Conservation (phyloP, 2,797 vertebrate genomes). For the Sebastes hubbsi region DNA sequence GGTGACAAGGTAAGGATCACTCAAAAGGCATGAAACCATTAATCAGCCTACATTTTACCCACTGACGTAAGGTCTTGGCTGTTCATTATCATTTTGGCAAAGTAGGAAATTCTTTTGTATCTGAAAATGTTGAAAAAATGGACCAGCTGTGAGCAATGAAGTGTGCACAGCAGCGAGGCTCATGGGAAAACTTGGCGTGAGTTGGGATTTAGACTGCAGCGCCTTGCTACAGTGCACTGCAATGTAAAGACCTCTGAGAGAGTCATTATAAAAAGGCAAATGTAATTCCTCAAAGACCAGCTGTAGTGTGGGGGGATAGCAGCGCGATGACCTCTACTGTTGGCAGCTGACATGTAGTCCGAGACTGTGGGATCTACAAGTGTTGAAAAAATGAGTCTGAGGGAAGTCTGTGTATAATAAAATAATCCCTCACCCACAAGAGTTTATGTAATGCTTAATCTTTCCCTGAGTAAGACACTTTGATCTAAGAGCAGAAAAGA, state of each 20-base stretch:
- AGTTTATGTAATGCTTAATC: conserved; percentile 28
- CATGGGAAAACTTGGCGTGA: conserved; percentile 60
- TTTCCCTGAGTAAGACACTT: conserved; percentile 5
- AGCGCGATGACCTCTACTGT: conserved; percentile 30
- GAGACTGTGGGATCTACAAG: conserved; percentile 25
- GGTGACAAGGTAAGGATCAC: conserved; percentile 91
- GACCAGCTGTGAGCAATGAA: conserved; percentile 73
- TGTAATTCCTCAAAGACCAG: conserved; percentile 51
- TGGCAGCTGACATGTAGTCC: conserved; percentile 40
- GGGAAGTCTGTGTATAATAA: conserved; percentile 13
- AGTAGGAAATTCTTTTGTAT: conserved; percentile 3
- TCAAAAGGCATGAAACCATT: not conserved
- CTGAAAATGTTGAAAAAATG: conserved; percentile 42
- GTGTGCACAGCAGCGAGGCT: conserved; percentile 51
- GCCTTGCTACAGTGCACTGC: conserved; percentile 34
- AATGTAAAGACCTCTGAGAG: conserved; percentile 64
- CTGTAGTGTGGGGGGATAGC: conserved; percentile 34
- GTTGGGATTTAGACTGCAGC: conserved; percentile 50
- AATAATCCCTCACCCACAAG: conserved; percentile 4
- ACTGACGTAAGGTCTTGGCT: conserved; percentile 18
- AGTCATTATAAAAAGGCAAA: conserved; percentile 60
- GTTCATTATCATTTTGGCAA: conserved; percentile 14
- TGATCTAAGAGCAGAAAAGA: not conserved
- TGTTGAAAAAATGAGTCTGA: conserved; percentile 8
- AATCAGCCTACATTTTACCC: not conserved